phyloP scores from a whole-genome alignment of 2,797 vertebrate genomes.

The Antrozous pallidus region DNA sequence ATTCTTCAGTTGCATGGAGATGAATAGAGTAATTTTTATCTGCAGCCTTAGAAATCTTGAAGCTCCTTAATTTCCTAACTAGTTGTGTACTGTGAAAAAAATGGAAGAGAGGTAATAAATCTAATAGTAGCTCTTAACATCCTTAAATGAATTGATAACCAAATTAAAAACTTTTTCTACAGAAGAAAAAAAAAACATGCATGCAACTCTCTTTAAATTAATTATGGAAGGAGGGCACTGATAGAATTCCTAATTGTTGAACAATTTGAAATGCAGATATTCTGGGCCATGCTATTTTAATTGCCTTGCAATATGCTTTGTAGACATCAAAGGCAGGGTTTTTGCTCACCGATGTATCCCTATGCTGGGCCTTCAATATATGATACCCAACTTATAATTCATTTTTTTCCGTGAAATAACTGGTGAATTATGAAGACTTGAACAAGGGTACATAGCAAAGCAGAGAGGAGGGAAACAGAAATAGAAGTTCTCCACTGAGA shows the following conservation, averaged over 20 bases:
- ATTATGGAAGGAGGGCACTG: background rate
- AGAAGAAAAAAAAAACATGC: background rate
- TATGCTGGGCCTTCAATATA: background rate
- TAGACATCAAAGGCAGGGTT: background rate
- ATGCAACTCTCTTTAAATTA: background rate
- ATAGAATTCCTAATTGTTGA: background rate
- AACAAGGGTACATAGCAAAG: background rate
- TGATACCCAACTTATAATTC: background rate
- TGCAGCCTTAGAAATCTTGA: constrained; percentile 5
- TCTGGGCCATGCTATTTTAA: background rate
- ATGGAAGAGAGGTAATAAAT: background rate
- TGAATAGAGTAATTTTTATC: background rate
- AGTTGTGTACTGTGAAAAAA: background rate
- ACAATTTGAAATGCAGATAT: background rate
- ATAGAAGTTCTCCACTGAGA: background rate
- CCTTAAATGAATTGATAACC: background rate
- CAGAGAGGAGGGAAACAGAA: background rate
- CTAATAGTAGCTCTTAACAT: background rate
- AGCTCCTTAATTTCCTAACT: constrained; percentile 42
- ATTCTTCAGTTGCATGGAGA: rapidly evolving
- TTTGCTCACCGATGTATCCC: background rate
- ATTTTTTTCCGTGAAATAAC: constrained; percentile 12
- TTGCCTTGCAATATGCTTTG: background rate
- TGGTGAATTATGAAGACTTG: background rate
- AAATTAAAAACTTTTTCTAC: background rate